A percentile compares a stretch with the other conserved stretches of the same genome.
Conservation (phyloP, 2,797 vertebrate genomes). For the Poecilia picta region DNA sequence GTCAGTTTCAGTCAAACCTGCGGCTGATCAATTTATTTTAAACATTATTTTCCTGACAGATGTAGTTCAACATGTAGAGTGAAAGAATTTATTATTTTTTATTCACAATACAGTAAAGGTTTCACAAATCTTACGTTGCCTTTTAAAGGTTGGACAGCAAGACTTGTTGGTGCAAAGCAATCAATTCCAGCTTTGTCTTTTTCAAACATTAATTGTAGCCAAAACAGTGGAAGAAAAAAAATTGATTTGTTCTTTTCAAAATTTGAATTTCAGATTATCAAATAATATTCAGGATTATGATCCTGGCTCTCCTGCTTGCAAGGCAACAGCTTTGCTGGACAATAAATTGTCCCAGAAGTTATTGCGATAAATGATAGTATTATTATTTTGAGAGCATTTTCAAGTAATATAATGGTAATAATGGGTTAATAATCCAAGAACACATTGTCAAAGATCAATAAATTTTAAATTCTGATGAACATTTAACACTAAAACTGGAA, state of each 20-base stretch:
- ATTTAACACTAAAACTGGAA: too few relatives aligned
- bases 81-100: not conserved
- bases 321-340: not conserved
- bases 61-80: not conserved
- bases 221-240: not conserved
- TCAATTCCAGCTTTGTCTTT: not conserved
- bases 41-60: not conserved
- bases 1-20: not conserved
- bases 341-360: too few relatives aligned
- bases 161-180: not conserved
- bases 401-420: too few relatives aligned
- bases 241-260: not conserved
- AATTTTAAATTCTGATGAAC: too few relatives aligned
- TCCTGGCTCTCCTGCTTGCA: not conserved
- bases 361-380: too few relatives aligned
- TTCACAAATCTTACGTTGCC: not conserved
- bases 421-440: too few relatives aligned
- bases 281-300: not conserved
- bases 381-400: too few relatives aligned
- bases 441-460: too few relatives aligned
- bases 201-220: not conserved
- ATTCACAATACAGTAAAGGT: not conserved
- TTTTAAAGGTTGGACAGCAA: not conserved
- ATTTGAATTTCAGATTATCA: not conserved
- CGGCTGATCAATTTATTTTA: not conserved